These are phyloP conservation scores for Sebastes goodei DNA, from an alignment of 2,797 vertebrate genomes.

Conservation along the genomic window DNA sequence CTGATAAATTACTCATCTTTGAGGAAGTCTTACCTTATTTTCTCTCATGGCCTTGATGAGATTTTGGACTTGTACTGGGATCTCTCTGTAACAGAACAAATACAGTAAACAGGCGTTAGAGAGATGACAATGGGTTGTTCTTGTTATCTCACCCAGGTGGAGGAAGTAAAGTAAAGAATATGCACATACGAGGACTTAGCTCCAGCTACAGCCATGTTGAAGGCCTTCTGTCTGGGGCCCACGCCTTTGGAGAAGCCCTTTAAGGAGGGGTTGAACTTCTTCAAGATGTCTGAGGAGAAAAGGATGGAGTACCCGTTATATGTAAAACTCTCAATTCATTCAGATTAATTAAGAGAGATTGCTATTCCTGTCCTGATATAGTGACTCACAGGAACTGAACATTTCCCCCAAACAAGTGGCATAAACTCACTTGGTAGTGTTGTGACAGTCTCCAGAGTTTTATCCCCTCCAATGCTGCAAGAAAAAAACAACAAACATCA, in stretches of 20 bases:
- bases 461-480: constrained; percentile 88
- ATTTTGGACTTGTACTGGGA: constrained; percentile 80
- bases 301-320: background rate
- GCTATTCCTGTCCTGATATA: background rate
- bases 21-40: constrained; percentile 76
- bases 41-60: constrained; percentile 85
- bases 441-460: constrained; percentile 81
- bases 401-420: background rate
- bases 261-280: constrained; percentile 88
- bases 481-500: constrained; percentile 19
- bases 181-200: constrained; percentile 84
- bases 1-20: background rate
- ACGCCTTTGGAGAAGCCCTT: constrained; percentile 86
- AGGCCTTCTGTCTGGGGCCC: constrained; percentile 69
- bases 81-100: constrained; percentile 77
- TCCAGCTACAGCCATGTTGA: constrained; percentile 86
- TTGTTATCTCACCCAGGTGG: background rate
- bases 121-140: background rate
- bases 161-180: background rate
- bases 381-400: background rate
- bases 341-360: background rate
- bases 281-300: constrained; percentile 87
- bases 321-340: no score
- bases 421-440: constrained; percentile 90
- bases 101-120: background rate